These are phyloP conservation scores for Hapalemur alaotrensis DNA, from an alignment of 2,797 vertebrate genomes.

Conservation along the genomic window DNA sequence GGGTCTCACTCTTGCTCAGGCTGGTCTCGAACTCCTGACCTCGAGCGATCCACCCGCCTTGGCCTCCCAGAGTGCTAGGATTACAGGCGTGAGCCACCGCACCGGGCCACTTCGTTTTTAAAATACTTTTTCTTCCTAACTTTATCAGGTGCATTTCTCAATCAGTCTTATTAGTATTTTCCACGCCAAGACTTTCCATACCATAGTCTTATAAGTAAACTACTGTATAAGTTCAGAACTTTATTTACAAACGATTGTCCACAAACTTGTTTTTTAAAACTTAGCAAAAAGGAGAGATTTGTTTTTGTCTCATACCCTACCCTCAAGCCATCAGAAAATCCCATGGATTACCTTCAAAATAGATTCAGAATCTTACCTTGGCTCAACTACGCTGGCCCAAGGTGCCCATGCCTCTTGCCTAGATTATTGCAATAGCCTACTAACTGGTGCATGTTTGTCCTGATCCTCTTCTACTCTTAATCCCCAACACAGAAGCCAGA, in stretches of 20 bases:
- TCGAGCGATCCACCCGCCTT: too few relatives aligned
- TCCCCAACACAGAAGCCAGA: not conserved
- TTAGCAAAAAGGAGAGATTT: not conserved
- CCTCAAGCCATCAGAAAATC: not conserved
- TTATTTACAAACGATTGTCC: not conserved
- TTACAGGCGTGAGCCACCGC: too few relatives aligned
- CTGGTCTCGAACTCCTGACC: too few relatives aligned
- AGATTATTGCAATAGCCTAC: not conserved
- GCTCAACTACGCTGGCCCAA: rapidly evolving
- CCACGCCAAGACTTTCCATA: not conserved
- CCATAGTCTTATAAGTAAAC: not conserved
- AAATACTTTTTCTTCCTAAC: not conserved
- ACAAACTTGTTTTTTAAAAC: not conserved
- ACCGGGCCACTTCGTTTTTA: too few relatives aligned
- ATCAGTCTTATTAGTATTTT: not conserved
- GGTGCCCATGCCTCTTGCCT: not conserved
- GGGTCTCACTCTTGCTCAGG: too few relatives aligned
- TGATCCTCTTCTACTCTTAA: not conserved
- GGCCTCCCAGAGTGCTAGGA: too few relatives aligned
- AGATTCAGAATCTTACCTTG: not conserved
- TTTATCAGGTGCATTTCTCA: not conserved
- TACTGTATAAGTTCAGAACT: not conserved
- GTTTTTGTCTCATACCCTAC: not conserved
- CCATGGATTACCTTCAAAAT: not conserved
- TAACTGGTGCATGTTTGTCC: not conserved